Percentiles rank a stretch among this genome's conserved stretches.
Evolutionary conservation across 2,113 vertebrate species (phyloP).

Genomic region (Otocyon megalotis): DNA sequence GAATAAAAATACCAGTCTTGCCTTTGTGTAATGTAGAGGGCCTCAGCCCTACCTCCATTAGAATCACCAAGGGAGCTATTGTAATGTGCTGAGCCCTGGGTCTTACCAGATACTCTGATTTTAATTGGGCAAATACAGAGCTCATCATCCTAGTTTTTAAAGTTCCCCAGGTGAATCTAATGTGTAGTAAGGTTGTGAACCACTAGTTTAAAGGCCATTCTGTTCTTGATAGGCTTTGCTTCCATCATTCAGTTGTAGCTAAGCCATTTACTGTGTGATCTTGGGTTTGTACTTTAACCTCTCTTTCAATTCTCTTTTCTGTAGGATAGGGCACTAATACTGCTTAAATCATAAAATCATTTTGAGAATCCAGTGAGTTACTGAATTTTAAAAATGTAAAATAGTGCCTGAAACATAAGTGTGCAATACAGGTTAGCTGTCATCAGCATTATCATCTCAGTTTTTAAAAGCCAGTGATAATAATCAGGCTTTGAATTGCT

Average conservation of each 20-base stretch:
- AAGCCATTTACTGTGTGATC: not conserved
- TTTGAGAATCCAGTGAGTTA: not conserved
- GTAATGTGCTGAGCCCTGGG: not conserved
- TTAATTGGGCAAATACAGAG: not conserved
- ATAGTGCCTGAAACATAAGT: not conserved
- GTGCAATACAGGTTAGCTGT: not conserved
- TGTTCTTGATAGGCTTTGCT: not conserved
- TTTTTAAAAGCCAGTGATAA: slow-evolving; percentile 20
- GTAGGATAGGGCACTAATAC: not conserved
- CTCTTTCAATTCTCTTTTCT: not conserved
- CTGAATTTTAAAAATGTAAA: slow-evolving; percentile 2
- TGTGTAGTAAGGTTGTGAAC: not conserved
- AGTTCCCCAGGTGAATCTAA: not conserved
- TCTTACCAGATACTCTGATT: not conserved
- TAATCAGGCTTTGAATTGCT: not conserved
- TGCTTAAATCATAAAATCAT: not conserved
- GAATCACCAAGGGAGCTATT: not conserved
- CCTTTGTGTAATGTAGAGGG: not conserved
- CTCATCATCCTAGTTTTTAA: not conserved
- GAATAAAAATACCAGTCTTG: not conserved
- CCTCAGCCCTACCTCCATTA: not conserved
- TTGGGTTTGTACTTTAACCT: not conserved
- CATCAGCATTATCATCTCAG: not conserved
- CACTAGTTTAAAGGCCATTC: not conserved
- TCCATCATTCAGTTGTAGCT: not conserved